Percentiles rank a stretch among this genome's conserved stretches.
phyloP scores from a whole-genome alignment of 2,888 invertebrate species.

The Ariolimax columbianus region DNA sequence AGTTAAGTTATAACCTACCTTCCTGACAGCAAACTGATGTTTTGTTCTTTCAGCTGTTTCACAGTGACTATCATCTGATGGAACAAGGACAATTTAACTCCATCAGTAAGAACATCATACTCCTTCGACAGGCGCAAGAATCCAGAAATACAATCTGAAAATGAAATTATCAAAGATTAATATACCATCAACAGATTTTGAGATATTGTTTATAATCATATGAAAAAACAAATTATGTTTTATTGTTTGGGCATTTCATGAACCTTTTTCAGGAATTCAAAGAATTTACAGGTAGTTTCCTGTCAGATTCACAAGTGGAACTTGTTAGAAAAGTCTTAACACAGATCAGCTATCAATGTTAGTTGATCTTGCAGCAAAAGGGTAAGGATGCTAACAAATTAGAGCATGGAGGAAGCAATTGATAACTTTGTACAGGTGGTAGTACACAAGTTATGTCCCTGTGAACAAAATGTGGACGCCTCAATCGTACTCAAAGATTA shows the following conservation, averaged over 20 bases:
- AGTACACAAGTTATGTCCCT: too few species aligned
- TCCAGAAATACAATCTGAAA: slow-evolving; percentile 38
- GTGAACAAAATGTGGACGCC: too few species aligned
- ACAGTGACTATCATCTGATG: background rate
- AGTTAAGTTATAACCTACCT: slow-evolving; percentile 29
- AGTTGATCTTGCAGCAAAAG: slow-evolving; percentile 10
- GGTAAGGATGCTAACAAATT: slow-evolving; percentile 3
- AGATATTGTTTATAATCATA: too few species aligned
- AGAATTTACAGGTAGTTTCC: slow-evolving; percentile 13
- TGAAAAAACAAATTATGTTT: too few species aligned
- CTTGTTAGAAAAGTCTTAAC: slow-evolving; percentile 20
- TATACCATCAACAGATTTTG: too few species aligned
- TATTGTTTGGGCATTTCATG: too few species aligned
- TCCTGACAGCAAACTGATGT: slow-evolving; percentile 19
- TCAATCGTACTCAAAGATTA: too few species aligned
- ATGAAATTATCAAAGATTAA: too few species aligned
- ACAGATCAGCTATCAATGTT: background rate
- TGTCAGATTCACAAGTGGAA: background rate
- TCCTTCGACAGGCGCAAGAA: slow-evolving; percentile 11
- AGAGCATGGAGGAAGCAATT: too few species aligned
- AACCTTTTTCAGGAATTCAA: slow-evolving; percentile 1
- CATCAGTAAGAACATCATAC: slow-evolving; percentile 13
- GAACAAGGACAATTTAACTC: slow-evolving; percentile 14
- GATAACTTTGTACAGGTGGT: too few species aligned
- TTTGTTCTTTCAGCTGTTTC: slow-evolving; percentile 27